A percentile compares a stretch with the other conserved stretches of the same genome.
These are phyloP conservation scores for Oligia strigilis DNA, from an alignment of 2,888 invertebrate genomes.

Conservation along the genomic window DNA sequence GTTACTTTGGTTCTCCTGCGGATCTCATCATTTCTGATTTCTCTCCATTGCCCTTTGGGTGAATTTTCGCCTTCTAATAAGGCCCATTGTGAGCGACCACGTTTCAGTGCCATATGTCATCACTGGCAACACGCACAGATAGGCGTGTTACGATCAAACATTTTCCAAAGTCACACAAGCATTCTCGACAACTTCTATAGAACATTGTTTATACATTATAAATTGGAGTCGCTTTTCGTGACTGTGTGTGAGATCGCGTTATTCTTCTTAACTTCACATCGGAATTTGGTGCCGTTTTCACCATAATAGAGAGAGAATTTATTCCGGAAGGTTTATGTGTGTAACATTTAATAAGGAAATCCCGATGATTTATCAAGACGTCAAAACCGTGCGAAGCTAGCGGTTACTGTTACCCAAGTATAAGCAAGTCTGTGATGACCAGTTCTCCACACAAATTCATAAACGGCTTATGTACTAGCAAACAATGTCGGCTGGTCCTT, in stretches of 20 bases:
- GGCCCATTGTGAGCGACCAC: too few relatives aligned
- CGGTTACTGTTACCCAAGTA: not conserved
- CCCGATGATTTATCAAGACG: not conserved
- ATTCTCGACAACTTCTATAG: not conserved
- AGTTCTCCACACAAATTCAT: not conserved
- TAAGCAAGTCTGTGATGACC: conserved; percentile 7
- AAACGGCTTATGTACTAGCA: conserved; percentile 37
- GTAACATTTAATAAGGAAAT: too few relatives aligned
- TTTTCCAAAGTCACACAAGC: not conserved
- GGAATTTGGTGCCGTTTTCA: not conserved
- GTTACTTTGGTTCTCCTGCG: too few relatives aligned
- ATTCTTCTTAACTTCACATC: not conserved
- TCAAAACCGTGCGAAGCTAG: not conserved
- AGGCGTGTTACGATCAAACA: not conserved
- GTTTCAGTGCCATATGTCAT: too few relatives aligned
- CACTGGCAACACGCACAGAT: not conserved
- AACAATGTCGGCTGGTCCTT: conserved; percentile 38
- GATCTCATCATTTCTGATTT: too few relatives aligned
- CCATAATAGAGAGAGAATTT: too few relatives aligned
- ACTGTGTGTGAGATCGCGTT: not conserved
- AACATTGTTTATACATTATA: not conserved
- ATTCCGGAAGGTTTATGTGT: too few relatives aligned
- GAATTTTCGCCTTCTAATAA: too few relatives aligned
- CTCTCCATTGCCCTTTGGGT: too few relatives aligned
- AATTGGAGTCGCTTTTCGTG: not conserved